Conservation (phyloP, 2,797 vertebrate genomes). For the Lutra lutra region DNA sequence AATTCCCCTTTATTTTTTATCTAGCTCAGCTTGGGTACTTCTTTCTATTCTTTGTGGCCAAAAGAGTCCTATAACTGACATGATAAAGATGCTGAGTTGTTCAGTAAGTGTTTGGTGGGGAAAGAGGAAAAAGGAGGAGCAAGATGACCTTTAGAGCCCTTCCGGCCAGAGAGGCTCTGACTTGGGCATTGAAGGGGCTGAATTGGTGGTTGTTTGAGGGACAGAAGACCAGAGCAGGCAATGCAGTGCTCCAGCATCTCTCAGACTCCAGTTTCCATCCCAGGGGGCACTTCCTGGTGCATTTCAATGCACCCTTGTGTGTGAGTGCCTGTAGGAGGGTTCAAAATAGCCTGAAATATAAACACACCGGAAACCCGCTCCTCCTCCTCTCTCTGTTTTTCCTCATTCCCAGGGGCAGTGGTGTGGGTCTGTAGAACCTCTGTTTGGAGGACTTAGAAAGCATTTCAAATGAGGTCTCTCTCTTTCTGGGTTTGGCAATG, state of each 20-base stretch:
- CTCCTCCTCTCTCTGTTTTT: slow-evolving; percentile 24
- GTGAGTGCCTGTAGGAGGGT: slow-evolving; percentile 28
- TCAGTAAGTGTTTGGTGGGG: not conserved
- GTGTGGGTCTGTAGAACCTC: not conserved
- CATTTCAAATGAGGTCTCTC: slow-evolving; percentile 12
- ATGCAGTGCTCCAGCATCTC: slow-evolving; percentile 1
- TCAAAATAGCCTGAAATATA: slow-evolving; percentile 72
- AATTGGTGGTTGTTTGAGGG: slow-evolving; percentile 70
- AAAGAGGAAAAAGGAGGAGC: not conserved
- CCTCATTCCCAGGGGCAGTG: not conserved
- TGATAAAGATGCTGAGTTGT: not conserved
- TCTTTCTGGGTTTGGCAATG: slow-evolving; percentile 16
- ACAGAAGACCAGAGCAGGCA: not conserved
- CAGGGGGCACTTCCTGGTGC: slow-evolving; percentile 70
- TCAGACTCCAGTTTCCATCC: slow-evolving; percentile 63
- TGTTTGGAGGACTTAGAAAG: not conserved
- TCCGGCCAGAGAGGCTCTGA: slow-evolving; percentile 54
- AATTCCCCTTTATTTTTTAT: not conserved
- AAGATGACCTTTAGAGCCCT: slow-evolving; percentile 63
- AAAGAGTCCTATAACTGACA: not conserved
- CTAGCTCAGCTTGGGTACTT: not conserved
- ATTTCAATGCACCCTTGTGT: slow-evolving; percentile 71
- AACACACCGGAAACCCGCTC: slow-evolving; percentile 48
- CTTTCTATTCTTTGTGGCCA: not conserved
- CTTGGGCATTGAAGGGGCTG: slow-evolving; percentile 68